Evolutionary conservation across 1,140 invertebrate species (phyloP).

Genomic region (Drosophila tropicalis): DNA sequence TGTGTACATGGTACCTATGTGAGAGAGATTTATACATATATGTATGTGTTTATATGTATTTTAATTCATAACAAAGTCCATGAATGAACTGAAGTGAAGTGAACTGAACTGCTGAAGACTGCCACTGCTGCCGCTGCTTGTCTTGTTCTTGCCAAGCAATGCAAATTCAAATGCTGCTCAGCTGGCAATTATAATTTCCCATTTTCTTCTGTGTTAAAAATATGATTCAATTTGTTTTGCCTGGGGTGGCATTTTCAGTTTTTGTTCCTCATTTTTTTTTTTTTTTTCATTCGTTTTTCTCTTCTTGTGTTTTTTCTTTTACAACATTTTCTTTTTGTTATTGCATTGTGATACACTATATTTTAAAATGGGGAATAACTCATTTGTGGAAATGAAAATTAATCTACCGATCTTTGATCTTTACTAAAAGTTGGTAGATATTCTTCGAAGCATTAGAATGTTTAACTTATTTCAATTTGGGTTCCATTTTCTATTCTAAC

Average conservation of each 20-base stretch:
- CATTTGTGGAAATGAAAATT: no score
- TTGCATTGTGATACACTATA: not conserved
- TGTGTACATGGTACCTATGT: not conserved
- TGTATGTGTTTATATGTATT: conserved; percentile 20
- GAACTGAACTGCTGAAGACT: conserved; percentile 4
- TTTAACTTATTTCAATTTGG: no score
- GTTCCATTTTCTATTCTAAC: no score
- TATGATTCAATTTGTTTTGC: conserved; percentile 74
- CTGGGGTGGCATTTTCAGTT: conserved; percentile 20
- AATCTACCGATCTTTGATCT: no score
- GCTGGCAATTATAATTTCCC: conserved; percentile 80
- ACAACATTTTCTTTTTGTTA: not conserved
- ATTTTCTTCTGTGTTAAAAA: conserved; percentile 71
- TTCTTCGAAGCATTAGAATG: no score
- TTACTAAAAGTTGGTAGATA: no score
- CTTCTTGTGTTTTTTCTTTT: not conserved
- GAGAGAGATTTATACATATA: not conserved
- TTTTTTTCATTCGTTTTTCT: not conserved
- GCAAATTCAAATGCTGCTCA: conserved; percentile 56
- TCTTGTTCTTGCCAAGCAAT: conserved; percentile 1
- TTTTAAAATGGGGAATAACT: not conserved
- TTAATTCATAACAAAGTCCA: conserved; percentile 59
- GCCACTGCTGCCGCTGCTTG: not conserved
- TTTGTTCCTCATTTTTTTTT: no score
- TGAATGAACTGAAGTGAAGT: conserved; percentile 66